Evolutionary conservation across 2,113 vertebrate species (phyloP), one percentile per base, ranked within the genome.

Genomic region (Calyptomena viridis): DNA sequence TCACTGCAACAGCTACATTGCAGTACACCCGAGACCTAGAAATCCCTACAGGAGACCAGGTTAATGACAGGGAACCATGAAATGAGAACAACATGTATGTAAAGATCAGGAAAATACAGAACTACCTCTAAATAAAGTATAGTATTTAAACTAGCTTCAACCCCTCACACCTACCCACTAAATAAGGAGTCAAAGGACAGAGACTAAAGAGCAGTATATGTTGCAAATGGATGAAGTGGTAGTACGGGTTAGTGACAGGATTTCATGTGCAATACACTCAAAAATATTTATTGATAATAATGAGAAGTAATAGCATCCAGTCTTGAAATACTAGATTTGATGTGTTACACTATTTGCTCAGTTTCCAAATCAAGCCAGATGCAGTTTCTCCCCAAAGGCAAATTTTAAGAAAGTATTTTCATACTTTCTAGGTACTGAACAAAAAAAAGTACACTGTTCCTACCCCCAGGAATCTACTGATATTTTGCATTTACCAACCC

Each of bases 61-160:
- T 18, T 21, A 19, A 8, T 10, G 12, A 27, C 24, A 79, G 8
- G 52, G 23, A 82, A 50, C 3, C 33, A 53, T 74, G 63, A n/a
- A n/a, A 60, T 9, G 56, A 2, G 31, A 39, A 76, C 12, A 85
- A 31, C 5, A 67, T 0, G 0, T 1, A 53, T 6, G 22, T 30
- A 64, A 39, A 68, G 12, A 63, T 25, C 14, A 50, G 42, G 13
- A 90, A 82, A 11, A 84, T 5, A 16, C 4, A 55, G 33, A 79
- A 44, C 8, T 14, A 60, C 16, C 28, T 44, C 44, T 44, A 10
- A 30, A 33, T n/a, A 58, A 73, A 40, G 17, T 1, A 0, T 1
- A 46, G 10, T 4, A 9, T 16, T 14, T 62, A 17, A 52, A 77
- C 7, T 16, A 52, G 56, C 18, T 67, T 49, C 50, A n/a, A n/a